Conservation (phyloP, 1,140 invertebrate genomes). For the Steinernema khuongi region DNA sequence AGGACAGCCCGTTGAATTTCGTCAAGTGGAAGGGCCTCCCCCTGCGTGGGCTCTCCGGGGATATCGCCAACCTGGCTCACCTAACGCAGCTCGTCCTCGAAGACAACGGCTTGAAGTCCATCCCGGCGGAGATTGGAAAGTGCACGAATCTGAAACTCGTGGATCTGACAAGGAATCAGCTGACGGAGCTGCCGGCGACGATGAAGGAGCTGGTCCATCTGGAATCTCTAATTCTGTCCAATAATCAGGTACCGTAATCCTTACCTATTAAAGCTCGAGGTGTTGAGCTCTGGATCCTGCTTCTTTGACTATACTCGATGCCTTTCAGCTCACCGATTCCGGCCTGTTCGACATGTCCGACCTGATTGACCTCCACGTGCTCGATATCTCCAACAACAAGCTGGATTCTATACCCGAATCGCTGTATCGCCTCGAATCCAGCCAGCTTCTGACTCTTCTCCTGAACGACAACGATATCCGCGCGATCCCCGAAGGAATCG, state of each 20-base stretch:
- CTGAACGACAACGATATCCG: conserved; percentile 18
- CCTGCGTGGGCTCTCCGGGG: not conserved
- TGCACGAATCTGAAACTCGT: not conserved
- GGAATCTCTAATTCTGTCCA: not conserved
- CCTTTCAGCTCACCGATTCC: not conserved
- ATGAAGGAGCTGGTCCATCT: not conserved
- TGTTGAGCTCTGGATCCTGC: no score
- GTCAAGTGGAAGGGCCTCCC: conserved; percentile 5
- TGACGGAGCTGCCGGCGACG: not conserved
- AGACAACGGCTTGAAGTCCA: not conserved
- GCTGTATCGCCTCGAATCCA: not conserved
- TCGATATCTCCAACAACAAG: conserved; percentile 20
- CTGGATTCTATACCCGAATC: conserved; percentile 13
- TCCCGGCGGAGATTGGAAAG: not conserved
- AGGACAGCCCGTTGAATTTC: not conserved
- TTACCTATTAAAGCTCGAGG: no score
- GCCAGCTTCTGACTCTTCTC: conserved; percentile 6
- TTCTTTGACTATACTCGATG: not conserved
- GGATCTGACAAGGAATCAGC: not conserved
- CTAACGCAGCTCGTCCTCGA: not conserved
- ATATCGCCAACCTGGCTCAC: not conserved
- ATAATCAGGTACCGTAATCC: not conserved
- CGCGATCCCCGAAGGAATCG: conserved; percentile 8
- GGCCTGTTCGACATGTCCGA: conserved; percentile 17
- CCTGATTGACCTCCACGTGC: conserved; percentile 15